phyloP scores from a whole-genome alignment of 2,888 invertebrate genomes.

The Oscheius sp. region DNA sequence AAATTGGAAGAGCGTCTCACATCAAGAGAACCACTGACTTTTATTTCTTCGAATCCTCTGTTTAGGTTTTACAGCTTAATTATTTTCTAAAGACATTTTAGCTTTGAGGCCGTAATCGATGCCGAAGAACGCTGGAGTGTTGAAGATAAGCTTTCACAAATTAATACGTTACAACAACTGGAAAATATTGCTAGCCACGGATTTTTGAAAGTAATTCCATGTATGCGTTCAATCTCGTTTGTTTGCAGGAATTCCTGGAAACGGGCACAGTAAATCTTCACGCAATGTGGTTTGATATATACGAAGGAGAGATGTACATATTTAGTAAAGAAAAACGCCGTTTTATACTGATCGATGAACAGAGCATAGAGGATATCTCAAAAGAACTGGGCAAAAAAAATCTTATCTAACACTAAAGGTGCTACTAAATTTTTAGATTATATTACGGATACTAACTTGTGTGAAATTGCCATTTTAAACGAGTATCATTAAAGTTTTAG shows the following conservation, averaged over 20 bases:
- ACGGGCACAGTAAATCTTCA: constrained; percentile 65
- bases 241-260: constrained; percentile 63
- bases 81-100: constrained; percentile 39
- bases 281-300: constrained; percentile 97
- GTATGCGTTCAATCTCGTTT: neutral
- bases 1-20: constrained; percentile 78
- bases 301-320: constrained; percentile 89
- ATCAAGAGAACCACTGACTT: constrained; percentile 84
- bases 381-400: constrained; percentile 77
- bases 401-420: constrained; percentile 5
- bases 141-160: constrained; percentile 87
- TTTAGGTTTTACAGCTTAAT: constrained; percentile 83
- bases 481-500: constrained; percentile 8
- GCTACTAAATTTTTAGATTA: neutral
- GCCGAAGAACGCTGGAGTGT: constrained; percentile 85
- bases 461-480: constrained; percentile 17
- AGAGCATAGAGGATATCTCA: constrained; percentile 82
- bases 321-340: constrained; percentile 79
- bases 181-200: constrained; percentile 71
- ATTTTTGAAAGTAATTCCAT: constrained; percentile 56
- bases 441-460: constrained; percentile 3
- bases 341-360: constrained; percentile 88
- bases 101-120: constrained; percentile 92
- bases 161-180: constrained; percentile 72
- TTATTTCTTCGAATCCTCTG: constrained; percentile 87